Base-by-base conservation (phyloP, 1,140 invertebrate genomes). In the Leptonema lineaticorne region DNA sequence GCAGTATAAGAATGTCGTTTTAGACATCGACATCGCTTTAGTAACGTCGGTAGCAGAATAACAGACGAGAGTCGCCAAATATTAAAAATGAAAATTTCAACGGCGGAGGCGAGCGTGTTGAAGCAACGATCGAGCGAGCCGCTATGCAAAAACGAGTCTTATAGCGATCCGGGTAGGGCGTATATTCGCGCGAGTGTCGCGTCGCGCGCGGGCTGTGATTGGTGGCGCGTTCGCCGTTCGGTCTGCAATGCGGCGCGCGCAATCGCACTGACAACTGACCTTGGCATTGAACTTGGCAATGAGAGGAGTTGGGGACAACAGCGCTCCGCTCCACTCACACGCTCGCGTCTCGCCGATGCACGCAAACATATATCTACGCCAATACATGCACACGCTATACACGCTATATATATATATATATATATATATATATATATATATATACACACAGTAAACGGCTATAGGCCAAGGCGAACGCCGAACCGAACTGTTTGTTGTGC, bases 261-360 rank as follows among this genome's bases (percentile, higher is more conserved):
- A 73, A 67, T 56, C 72, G 69, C 72, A 71, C 16, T 67, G 27
- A 68, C 66, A 62, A 37, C 67, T 69, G 72, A 71, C 72, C 72
- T 73, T 73, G 72, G 67, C 72, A 73, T 73, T 73, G 72, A 73
- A 73, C 72, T 73, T 73, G 72, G 72, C 72, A 73, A 71, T 73
- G 72, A 73, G 71, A 66, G 60, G 67, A 67, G 69, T 46, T n/a
- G n/a, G n/a, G n/a, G n/a, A n/a, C n/a, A n/a, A n/a, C n/a, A n/a
- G n/a, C n/a, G n/a, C n/a, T n/a, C n/a, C n/a, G n/a, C n/a, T n/a
- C n/a, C n/a, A n/a, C n/a, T n/a, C n/a, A n/a, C n/a, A n/a, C n/a
- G n/a, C n/a, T n/a, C n/a, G n/a, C n/a, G n/a, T n/a, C n/a, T n/a
- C n/a, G n/a, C n/a, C n/a, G n/a, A n/a, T n/a, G n/a, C n/a, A n/a